A percentile compares a stretch with the other conserved stretches of the same genome.
Evolutionary conservation across 2,797 vertebrate species (phyloP).

Genomic region (Alfaro cultratus): DNA sequence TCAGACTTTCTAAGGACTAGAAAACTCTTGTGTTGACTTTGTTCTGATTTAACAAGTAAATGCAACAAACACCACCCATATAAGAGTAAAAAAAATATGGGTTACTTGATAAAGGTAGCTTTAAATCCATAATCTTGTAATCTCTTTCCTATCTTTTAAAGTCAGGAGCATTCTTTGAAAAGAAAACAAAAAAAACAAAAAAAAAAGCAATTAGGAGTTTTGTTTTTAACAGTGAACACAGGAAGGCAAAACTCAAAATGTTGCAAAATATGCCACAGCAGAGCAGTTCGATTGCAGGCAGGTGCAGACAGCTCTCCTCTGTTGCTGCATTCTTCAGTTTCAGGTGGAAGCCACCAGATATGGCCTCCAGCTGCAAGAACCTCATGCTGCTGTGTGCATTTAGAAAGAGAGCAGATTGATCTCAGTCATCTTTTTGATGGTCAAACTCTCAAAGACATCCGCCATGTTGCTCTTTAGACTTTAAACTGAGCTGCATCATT

Average conservation of each 20-base stretch:
- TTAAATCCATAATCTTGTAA: neutral
- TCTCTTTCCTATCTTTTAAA: neutral
- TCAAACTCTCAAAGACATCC: neutral
- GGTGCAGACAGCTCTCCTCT: conserved; percentile 2
- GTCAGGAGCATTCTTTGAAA: neutral
- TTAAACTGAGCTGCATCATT: neutral
- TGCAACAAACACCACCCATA: neutral
- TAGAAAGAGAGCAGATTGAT: neutral
- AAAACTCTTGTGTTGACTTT: neutral
- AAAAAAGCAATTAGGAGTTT: neutral
- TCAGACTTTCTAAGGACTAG: neutral
- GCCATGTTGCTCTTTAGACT: neutral
- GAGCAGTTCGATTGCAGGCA: neutral
- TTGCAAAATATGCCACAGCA: neutral
- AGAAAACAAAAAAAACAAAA: neutral
- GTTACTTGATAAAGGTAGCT: neutral
- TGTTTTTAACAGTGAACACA: neutral
- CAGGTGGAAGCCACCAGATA: neutral
- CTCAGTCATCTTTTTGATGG: neutral
- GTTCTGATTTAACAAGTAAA: neutral
- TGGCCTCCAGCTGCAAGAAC: neutral
- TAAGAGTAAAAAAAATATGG: neutral
- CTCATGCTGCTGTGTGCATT: neutral
- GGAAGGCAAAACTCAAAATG: neutral
- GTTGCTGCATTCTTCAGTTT: conserved; percentile 6